phyloP scores from a whole-genome alignment of 2,113 vertebrate genomes.

The Varanus komodoensis region DNA sequence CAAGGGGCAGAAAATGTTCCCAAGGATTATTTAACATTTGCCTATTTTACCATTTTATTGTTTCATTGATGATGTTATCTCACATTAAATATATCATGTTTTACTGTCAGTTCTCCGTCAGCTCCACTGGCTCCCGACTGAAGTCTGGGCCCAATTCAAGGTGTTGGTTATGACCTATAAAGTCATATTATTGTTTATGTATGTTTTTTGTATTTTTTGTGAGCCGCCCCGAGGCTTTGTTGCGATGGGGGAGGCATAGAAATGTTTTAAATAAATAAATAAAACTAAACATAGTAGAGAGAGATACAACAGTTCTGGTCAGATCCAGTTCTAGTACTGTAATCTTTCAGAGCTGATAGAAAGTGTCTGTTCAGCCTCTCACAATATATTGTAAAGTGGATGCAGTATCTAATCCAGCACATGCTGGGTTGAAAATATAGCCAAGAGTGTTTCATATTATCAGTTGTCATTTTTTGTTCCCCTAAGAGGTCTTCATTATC shows the following conservation, averaged over 20 bases:
- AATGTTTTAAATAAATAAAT: no score
- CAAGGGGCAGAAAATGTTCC: conserved; percentile 18
- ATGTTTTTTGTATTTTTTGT: no score
- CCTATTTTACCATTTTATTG: conserved; percentile 2
- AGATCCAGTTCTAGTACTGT: background rate
- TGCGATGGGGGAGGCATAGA: no score
- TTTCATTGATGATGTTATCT: background rate
- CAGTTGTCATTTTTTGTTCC: conserved; percentile 54
- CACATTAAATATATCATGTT: no score
- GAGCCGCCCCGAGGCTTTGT: no score
- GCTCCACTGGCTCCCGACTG: no score
- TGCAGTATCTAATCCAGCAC: conserved; percentile 35
- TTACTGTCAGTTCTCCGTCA: no score
- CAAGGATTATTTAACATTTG: conserved; percentile 27
- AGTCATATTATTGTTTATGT: no score
- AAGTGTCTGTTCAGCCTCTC: conserved; percentile 43
- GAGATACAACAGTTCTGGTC: conserved; percentile 16
- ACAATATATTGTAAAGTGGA: conserved; percentile 9
- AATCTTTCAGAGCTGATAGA: conserved; percentile 30
- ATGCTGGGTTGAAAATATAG: conserved; percentile 64
- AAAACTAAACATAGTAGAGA: conserved; percentile 24
- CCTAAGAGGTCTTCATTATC: conserved; percentile 56
- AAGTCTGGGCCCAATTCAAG: no score
- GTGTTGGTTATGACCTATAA: no score
- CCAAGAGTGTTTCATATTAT: conserved; percentile 49